These are phyloP conservation scores for Agrotis segetum DNA, from an alignment of 2,888 invertebrate genomes.

Conservation along the genomic window DNA sequence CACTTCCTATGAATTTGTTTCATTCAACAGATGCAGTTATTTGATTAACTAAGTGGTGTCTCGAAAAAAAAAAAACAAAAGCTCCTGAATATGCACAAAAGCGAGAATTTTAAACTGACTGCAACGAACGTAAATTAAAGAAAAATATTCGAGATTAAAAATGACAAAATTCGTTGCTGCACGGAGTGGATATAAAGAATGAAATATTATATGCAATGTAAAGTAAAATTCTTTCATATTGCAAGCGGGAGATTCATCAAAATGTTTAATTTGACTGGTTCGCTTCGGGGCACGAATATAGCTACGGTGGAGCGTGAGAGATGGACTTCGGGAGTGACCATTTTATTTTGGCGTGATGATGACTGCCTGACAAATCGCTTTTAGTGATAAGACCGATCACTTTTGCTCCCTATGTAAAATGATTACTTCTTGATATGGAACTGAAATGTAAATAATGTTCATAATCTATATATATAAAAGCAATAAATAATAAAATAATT, in stretches of 20 bases:
- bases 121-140: slow-evolving; percentile 25
- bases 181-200: slow-evolving; percentile 47
- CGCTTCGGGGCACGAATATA: slow-evolving; percentile 14
- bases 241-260: slow-evolving; percentile 53
- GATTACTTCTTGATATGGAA: no score
- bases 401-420: no score
- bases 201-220: slow-evolving; percentile 58
- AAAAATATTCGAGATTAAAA: slow-evolving; percentile 57
- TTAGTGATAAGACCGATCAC: no score
- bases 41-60: no score
- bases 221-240: slow-evolving; percentile 48
- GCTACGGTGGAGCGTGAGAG: slow-evolving; percentile 3
- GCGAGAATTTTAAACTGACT: slow-evolving; percentile 19
- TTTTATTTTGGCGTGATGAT: slow-evolving; percentile 8
- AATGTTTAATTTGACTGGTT: slow-evolving; percentile 50
- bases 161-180: slow-evolving; percentile 45
- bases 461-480: no score
- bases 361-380: no score
- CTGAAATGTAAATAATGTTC: no score
- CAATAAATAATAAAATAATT: no score
- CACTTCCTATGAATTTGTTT: no score
- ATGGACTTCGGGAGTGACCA: slow-evolving; percentile 4
- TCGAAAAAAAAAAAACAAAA: not conserved
- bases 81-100: slow-evolving; percentile 14
- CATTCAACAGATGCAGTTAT: no score